These are phyloP conservation scores for Perccottus glenii DNA, from an alignment of 2,113 vertebrate genomes.

Conservation along the genomic window DNA sequence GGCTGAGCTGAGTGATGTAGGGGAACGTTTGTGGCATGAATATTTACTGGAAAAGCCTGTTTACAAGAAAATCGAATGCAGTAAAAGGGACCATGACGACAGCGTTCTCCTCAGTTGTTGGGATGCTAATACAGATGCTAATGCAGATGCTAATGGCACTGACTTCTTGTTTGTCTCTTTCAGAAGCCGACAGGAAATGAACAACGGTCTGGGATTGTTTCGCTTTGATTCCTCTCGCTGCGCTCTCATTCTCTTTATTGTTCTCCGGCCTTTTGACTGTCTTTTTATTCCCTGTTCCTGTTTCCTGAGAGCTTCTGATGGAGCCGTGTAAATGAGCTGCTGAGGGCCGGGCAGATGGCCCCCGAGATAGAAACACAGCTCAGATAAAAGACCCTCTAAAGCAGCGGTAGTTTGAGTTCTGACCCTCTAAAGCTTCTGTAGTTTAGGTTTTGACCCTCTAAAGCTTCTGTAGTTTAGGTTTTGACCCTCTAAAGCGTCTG, in stretches of 20 bases:
- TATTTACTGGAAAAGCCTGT: too few relatives aligned
- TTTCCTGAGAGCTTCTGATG: conserved; percentile 15
- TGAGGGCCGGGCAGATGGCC: conserved; percentile 39
- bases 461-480: too few relatives aligned
- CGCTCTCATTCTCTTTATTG: conserved; percentile 32
- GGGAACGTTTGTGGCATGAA: too few relatives aligned
- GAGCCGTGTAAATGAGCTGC: conserved; percentile 42
- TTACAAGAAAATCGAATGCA: too few relatives aligned
- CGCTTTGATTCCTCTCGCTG: conserved; percentile 24
- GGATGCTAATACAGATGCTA: too few relatives aligned
- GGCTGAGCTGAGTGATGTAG: too few relatives aligned
- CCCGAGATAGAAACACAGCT: conserved; percentile 28
- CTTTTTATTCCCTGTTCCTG: conserved; percentile 14
- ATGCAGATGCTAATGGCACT: conserved; percentile 13
- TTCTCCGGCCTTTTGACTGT: conserved; percentile 16
- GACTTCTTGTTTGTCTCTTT: conserved; percentile 9
- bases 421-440: too few relatives aligned
- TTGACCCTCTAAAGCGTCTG: too few relatives aligned
- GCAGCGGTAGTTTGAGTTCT: too few relatives aligned
- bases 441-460: too few relatives aligned
- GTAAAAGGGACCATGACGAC: too few relatives aligned
- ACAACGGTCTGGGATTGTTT: conserved; percentile 23
- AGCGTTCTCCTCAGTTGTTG: too few relatives aligned
- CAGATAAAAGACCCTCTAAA: conserved; percentile 23
- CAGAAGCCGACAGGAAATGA: conserved; percentile 36